Base-by-base conservation (phyloP, 35 echinoderm and acorn worm species). In the Ophiothrix spiculata region DNA sequence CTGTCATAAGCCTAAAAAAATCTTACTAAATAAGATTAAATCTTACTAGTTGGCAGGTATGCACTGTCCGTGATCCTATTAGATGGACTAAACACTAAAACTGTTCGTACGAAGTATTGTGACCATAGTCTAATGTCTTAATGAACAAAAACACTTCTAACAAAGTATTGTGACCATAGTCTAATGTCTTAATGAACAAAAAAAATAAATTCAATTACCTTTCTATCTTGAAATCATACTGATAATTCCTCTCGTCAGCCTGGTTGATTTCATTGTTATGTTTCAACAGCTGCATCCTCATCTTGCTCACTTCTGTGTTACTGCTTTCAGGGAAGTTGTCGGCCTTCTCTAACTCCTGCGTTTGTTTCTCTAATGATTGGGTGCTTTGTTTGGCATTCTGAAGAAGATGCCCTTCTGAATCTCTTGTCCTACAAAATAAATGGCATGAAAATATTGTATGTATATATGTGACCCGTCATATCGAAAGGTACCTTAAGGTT, bases 211-310 rank as follows among this genome's bases (percentile, higher is more conserved):
- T 33, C 54, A 38, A 87, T 64, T 80, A 99, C 96, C 86, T 99
- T 63, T 99, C 96, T 33, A 89, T 91, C 77, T 94, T 94, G 79
- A 99, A 99, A 29, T 94, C 96, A 99, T 89, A 88, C 41, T 99
- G 96, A 64, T 94, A 99, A 76, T 94, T 94, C 41, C 96, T 91
- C 54, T 99, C 96, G 19, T 91, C 92, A 38, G 96, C 82, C 40
- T 99, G 91, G 89, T 94, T 86, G 39, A 99, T 94, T 76, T 99
- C 91, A 91, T 99, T 99, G 39, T 87, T 94, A 78, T 99, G 96
- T 77, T 99, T 94, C 31, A 94, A 79, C 4, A 91, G 49, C 54
- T 91, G 86, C 39, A 84, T 86, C 33, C 96, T 80, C 81, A 94
- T 56, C 83, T 94, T 99, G 40, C 81, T 91, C 29, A 79, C 88